Base-by-base conservation (phyloP, 2,797 vertebrate genomes). In the Serranus cabrilla region DNA sequence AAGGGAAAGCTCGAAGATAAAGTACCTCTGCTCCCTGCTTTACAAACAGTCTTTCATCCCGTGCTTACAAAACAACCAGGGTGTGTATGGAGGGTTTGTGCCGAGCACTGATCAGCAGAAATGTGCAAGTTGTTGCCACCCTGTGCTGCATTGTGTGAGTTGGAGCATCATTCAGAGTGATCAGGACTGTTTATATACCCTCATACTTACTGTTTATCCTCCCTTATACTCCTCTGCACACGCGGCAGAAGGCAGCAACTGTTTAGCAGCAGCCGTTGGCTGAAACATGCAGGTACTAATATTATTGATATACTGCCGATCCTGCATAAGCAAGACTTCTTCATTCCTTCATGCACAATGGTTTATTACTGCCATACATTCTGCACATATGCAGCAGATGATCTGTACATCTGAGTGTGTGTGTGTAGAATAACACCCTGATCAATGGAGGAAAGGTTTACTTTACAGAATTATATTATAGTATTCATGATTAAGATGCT, bases 211-310 rank as follows among this genome's bases (percentile, higher is more conserved):
- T 78, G 68, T 66, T 73, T 71, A 47, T 58, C 18, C 34, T 54
- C 31, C 25, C 9, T 42, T n/a, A 55, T 47, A 39, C 65, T 75
- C 56, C 39, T 21, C 12, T 61, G 59, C 58, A 34, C 62, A 42
- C 2, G 1, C 59, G 4, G 39, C 16, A 63, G 12, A 21, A 50
- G 42, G 59, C 60, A 74, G 39, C 51, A 40, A 18, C 50, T n/a
- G 73, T 62, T 57, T 52, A 16, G 17, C 45, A 23, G 73, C 74
- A 82, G 83, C 76, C 62, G 82, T 63, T 25, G 17, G 23, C 58
- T 64, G n/a, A 87, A 66, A 45, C 55, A 83, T 78, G 83, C 67
- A 58, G 81, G 85, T 14, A 2, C 43, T 65, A 47, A 55, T 50
- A 21, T 66, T n/a, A 31, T 49, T 65, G 49, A 67, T 72, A 25